Base-by-base conservation (phyloP, 2,113 vertebrate genomes). In the Coreoperca whiteheadi region DNA sequence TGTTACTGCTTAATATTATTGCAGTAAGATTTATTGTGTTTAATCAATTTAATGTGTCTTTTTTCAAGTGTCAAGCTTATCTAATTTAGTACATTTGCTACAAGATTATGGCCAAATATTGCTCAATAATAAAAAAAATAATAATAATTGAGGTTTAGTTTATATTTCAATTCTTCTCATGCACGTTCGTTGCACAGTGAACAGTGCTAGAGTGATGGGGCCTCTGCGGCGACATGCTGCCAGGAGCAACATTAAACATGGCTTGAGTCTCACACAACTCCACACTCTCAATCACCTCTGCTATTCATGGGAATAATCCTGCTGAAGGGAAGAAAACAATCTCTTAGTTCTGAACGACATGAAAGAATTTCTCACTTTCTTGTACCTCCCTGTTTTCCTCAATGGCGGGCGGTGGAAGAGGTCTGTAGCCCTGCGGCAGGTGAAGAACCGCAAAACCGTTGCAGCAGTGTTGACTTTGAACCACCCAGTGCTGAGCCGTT, bases 401-500 rank as follows among this genome's bases (percentile, higher is more conserved):
- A 21, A 20, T 37, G 70, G 54, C 3, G 25, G 46, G 50, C 20
- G 85, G 84, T 74, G 85, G 86, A 70, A 75, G 84, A 79, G 9
- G 69, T 87, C 80, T 82, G 4, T 32, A 48, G 51, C 63, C 48
- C 76, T 78, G 74, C 18, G 53, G 89, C 86, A 73, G 89, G 83
- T 88, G 82, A 88, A 67, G 39, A 74, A 66, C 75, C 88, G 1
- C 91, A 72, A 61, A 80, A 39, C 65, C 37, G 54, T 80, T 7
- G 25, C 75, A 71, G 81, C 70, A 21, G 48, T 34, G 79, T 83
- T 28, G 67, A 65, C 87, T 88, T 87, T 86, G 83, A 91, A 88
- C 83, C 86, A 69, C 84, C 89, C 84, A 70, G 66, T 0, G 51
- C 74, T 4, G 74, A 79, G 69, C 79, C 63, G 79, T 85, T 80